Percentiles rank a stretch among this genome's conserved stretches.
Evolutionary conservation across 2,113 vertebrate genomes (phyloP).

Genomic region (Pyxicephalus adspersus): DNA sequence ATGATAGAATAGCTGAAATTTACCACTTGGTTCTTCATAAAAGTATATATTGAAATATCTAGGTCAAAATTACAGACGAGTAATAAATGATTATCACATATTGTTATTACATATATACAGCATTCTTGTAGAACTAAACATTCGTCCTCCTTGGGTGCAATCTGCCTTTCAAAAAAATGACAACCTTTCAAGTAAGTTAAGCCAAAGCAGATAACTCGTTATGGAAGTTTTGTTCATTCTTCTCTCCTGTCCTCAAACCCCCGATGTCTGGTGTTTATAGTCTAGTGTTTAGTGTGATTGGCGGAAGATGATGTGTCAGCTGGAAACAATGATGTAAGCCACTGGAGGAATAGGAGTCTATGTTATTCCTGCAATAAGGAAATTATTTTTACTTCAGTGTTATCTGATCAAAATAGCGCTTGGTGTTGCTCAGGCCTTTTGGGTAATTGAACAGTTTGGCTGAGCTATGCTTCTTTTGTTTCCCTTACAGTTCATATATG

Average conservation of each 20-base stretch:
- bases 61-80: no score
- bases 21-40: no score
- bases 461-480: constrained; percentile 13
- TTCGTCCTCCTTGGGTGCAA: constrained; percentile 2
- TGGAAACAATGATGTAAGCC: constrained; percentile 65
- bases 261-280: constrained; percentile 65
- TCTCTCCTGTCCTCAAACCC: constrained; percentile 64
- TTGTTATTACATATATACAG: background rate
- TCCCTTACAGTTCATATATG: constrained; percentile 12
- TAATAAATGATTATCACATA: no score
- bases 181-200: constrained; percentile 1
- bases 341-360: constrained; percentile 54
- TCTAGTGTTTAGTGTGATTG: constrained; percentile 53
- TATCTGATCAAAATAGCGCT: constrained; percentile 46
- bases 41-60: no score
- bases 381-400: constrained; percentile 61
- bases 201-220: constrained; percentile 9
- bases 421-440: constrained; percentile 35
- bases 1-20: no score
- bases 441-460: background rate
- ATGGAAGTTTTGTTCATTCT: constrained; percentile 43
- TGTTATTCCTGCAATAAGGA: constrained; percentile 60
- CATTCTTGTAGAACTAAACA: background rate
- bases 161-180: background rate
- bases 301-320: constrained; percentile 62